phyloP scores from a whole-genome alignment of 1,140 invertebrate genomes.

The Halesus radiatus region DNA sequence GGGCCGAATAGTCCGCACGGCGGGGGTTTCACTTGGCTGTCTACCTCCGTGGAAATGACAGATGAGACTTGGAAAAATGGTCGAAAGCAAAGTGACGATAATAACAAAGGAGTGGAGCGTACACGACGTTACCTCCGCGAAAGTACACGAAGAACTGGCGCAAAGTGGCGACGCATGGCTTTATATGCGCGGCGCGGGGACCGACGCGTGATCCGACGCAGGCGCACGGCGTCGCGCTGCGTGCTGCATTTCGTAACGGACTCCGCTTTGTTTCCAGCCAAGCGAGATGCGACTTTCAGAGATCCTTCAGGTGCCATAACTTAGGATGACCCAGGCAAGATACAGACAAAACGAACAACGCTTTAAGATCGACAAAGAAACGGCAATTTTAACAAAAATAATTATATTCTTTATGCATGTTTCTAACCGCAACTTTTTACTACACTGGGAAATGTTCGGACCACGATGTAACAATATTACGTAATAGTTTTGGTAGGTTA shows the following conservation, averaged over 20 bases:
- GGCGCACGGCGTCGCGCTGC: conserved; percentile 9
- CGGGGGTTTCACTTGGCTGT: neutral
- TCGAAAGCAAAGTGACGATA: conserved; percentile 13
- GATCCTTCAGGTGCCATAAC: no score
- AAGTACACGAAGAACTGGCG: conserved; percentile 25
- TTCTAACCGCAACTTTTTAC: no score
- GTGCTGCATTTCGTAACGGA: conserved; percentile 14
- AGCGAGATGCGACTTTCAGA: no score
- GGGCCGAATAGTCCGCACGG: neutral
- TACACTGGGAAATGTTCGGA: no score
- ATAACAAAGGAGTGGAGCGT: neutral
- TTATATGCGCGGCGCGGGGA: conserved; percentile 22
- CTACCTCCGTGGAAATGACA: conserved; percentile 13
- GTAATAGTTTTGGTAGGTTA: no score
- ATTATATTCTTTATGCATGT: no score
- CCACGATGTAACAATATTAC: no score
- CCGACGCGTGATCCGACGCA: conserved; percentile 14
- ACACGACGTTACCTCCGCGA: conserved; percentile 16
- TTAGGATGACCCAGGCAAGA: no score
- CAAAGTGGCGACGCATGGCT: conserved; percentile 17
- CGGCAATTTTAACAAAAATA: no score
- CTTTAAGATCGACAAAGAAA: no score
- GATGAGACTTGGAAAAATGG: conserved; percentile 22
- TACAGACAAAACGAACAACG: no score
- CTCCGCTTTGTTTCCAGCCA: neutral